Percentiles rank a stretch among this genome's conserved stretches.
These are phyloP conservation scores for Colius striatus DNA, from an alignment of 2,113 vertebrate genomes.

Conservation along the genomic window DNA sequence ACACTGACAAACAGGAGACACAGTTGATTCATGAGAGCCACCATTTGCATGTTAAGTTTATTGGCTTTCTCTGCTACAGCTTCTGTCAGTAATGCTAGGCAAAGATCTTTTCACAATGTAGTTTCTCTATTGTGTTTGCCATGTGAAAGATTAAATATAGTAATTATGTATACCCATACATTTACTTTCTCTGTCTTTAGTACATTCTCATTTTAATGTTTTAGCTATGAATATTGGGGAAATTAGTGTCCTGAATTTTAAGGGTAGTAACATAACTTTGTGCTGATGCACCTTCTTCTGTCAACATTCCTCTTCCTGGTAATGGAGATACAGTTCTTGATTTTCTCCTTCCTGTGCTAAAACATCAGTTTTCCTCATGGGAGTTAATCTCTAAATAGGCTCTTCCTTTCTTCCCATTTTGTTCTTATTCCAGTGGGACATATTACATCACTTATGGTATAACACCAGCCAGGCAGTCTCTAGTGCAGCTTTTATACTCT, in stretches of 20 bases:
- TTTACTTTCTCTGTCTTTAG: slow-evolving; percentile 15
- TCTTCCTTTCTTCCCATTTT: not conserved
- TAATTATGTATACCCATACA: slow-evolving; percentile 15
- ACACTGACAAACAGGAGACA: slow-evolving; percentile 22
- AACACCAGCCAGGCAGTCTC: not conserved
- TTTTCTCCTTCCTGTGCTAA: not conserved
- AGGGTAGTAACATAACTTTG: fast-evolving
- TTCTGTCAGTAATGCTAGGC: slow-evolving; percentile 23
- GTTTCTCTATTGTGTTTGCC: not conserved
- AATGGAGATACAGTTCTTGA: not conserved
- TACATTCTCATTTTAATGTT: slow-evolving; percentile 35
- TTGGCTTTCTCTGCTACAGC: slow-evolving; percentile 28
- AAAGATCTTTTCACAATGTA: not conserved
- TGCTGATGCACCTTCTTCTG: not conserved
- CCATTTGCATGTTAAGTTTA: slow-evolving; percentile 47
- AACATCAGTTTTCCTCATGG: not conserved
- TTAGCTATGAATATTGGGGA: not conserved
- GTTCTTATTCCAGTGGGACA: not conserved
- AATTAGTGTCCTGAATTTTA: not conserved
- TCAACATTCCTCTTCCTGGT: not conserved
- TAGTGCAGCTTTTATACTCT: not conserved
- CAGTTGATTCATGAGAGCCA: slow-evolving; percentile 11
- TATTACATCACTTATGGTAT: not conserved
- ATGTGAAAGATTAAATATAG: slow-evolving; percentile 22
- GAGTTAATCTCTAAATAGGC: not conserved